A percentile compares a stretch with the other conserved stretches of the same genome.
Evolutionary conservation across 1,140 invertebrate species (phyloP).

Genomic region (Lerema accius): DNA sequence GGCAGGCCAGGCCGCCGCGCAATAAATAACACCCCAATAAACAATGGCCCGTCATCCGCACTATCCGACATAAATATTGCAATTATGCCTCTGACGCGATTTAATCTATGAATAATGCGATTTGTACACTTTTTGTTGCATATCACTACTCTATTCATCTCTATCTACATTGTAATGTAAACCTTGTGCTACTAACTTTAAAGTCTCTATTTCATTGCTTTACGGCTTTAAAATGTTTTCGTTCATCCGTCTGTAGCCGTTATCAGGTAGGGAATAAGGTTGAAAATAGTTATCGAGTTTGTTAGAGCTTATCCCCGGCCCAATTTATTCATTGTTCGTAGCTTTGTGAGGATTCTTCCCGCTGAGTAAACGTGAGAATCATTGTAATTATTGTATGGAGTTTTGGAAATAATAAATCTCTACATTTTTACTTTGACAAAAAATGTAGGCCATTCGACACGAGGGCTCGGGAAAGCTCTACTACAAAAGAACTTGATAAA

Average conservation of each 20-base stretch:
- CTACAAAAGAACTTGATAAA: constrained; percentile 10
- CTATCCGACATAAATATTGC: constrained; percentile 31
- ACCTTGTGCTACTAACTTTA: not conserved
- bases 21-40: constrained; percentile 2
- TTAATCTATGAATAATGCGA: constrained; percentile 36
- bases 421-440: constrained; percentile 16
- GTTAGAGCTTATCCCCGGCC: constrained; percentile 27
- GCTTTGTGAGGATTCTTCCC: constrained; percentile 36
- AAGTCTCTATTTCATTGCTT: not conserved
- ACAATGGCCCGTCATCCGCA: constrained; percentile 21
- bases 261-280: constrained; percentile 5
- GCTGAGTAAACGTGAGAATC: constrained; percentile 31
- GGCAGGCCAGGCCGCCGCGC: too few species aligned
- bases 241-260: not conserved
- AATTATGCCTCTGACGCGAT: constrained; percentile 32
- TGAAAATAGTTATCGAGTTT: constrained; percentile 9
- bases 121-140: constrained; percentile 34
- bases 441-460: constrained; percentile 27
- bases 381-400: constrained; percentile 34
- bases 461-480: constrained; percentile 1
- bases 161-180: not conserved
- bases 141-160: constrained; percentile 27
- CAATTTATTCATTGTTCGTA: constrained; percentile 31
- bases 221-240: constrained; percentile 8
- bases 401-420: constrained; percentile 34